Evolutionary conservation across 1,140 invertebrate species (phyloP).

Genomic region (Helicoverpa armigera): DNA sequence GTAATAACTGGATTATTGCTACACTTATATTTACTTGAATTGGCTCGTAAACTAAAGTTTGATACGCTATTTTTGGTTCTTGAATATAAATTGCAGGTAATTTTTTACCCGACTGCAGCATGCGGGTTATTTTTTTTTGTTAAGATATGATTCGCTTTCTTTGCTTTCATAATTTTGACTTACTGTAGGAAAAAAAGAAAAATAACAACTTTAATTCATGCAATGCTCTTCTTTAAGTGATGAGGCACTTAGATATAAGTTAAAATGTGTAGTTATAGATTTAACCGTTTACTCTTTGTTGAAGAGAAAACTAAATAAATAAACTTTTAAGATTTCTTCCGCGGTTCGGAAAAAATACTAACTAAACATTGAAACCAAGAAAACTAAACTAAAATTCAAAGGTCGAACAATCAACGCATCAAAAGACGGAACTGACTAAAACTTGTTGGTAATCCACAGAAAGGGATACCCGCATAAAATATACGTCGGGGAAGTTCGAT

Average conservation of each 20-base stretch:
- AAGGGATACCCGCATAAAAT: slow-evolving; percentile 49
- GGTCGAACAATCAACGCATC: slow-evolving; percentile 45
- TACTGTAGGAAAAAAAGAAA: no score
- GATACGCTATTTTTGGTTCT: neutral
- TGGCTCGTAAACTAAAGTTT: slow-evolving; percentile 22
- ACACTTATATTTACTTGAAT: slow-evolving; percentile 26
- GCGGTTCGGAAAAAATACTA: neutral
- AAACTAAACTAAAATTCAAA: slow-evolving; percentile 41
- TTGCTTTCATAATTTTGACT: no score
- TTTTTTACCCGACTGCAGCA: no score
- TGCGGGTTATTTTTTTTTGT: no score
- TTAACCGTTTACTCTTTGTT: no score
- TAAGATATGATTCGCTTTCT: no score
- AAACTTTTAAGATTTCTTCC: no score
- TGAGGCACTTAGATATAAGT: no score
- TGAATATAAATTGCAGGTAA: neutral
- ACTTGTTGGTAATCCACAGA: slow-evolving; percentile 47
- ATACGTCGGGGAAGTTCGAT: slow-evolving; percentile 41
- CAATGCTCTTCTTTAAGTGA: no score
- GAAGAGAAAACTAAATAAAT: no score
- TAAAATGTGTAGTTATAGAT: no score
- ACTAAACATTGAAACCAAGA: slow-evolving; percentile 16
- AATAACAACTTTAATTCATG: no score
- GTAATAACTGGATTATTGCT: slow-evolving; percentile 23
- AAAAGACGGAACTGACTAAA: slow-evolving; percentile 44